Conservation (phyloP, 2,113 vertebrate genomes). For the Hydrochoerus hydrochaeris region DNA sequence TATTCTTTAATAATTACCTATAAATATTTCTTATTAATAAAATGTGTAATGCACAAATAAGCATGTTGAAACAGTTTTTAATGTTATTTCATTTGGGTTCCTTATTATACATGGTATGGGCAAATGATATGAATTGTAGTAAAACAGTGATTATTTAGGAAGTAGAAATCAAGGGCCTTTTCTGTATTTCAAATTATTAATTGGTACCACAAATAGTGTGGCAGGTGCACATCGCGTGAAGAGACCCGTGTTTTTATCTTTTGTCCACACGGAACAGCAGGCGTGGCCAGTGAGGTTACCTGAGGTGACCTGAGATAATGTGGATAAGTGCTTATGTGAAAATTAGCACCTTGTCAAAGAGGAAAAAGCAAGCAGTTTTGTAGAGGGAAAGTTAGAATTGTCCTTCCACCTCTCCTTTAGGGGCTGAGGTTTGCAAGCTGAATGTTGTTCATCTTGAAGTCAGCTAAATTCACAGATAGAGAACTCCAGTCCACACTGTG, state of each 20-base stretch:
- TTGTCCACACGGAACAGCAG: not conserved
- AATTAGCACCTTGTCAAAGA: not conserved
- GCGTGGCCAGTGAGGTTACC: rapidly evolving
- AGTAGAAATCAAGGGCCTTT: not conserved
- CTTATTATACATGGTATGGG: too few relatives aligned
- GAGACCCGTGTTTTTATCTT: not conserved
- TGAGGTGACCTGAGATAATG: not conserved
- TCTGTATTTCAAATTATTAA: not conserved
- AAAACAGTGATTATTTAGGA: not conserved
- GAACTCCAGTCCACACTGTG: not conserved
- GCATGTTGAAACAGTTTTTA: not conserved
- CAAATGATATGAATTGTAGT: not conserved
- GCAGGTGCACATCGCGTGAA: not conserved
- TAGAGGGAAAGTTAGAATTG: not conserved
- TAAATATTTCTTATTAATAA: not conserved
- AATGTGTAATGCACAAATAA: not conserved
- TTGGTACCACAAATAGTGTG: not conserved
- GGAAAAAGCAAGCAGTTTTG: not conserved
- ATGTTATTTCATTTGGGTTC: not conserved
- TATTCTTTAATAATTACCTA: not conserved
- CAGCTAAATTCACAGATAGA: not conserved
- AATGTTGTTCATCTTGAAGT: not conserved
- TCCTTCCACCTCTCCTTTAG: not conserved
- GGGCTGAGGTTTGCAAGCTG: not conserved
- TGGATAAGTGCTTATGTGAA: not conserved